Evolutionary conservation across 35 echinoderm and acorn worm species (phyloP), one percentile per base, ranked within the genome.

Genomic region (Heliocidaris erythrogramma): DNA sequence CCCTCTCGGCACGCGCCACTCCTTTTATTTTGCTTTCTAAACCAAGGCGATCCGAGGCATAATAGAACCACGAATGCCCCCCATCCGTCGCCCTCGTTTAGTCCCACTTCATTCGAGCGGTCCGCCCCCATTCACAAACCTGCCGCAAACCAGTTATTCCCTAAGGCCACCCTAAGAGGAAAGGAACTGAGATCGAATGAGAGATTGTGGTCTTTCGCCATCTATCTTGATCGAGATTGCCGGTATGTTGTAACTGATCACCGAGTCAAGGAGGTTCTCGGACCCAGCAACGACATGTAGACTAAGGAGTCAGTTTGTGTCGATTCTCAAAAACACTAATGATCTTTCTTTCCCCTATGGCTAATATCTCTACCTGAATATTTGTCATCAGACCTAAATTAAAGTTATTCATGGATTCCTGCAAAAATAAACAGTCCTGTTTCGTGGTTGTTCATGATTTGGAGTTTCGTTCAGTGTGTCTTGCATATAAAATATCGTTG

Each of bases 211-310:
- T 78, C 65, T 78, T 78, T 7, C 65, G 18, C 27, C 18, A 78
- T 78, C 65, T 21, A 78, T 78, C 65, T 78, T n/a, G 65, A 78
- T 78, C 65, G 27, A 78, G 65, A 78, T 78, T 4, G 65, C 65
- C 65, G 65, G 65, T 78, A 78, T 78, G 65, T 78, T 78, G 65
- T 78, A 78, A 78, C 27, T 78, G 65, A 78, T n/a, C 65, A 78
- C 27, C 65, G 27, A 78, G 18, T 78, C 65, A n/a, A 78, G 60
- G 21, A 16, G 21, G 65, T 78, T 21, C 21, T 78, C 27, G 21
- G 65, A 78, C 5, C 65, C n/a, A 78, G 65, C 5, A 21, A 27
- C 52, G 52, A 56, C 14, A 10, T 10, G 13, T 12, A 14, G 10
- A 11, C 52, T 14, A 56, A 11, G 52, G 10, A 56, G 14, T 56